These are phyloP conservation scores for Scopus umbretta DNA, from an alignment of 2,113 vertebrate species.

Conservation along the genomic window DNA sequence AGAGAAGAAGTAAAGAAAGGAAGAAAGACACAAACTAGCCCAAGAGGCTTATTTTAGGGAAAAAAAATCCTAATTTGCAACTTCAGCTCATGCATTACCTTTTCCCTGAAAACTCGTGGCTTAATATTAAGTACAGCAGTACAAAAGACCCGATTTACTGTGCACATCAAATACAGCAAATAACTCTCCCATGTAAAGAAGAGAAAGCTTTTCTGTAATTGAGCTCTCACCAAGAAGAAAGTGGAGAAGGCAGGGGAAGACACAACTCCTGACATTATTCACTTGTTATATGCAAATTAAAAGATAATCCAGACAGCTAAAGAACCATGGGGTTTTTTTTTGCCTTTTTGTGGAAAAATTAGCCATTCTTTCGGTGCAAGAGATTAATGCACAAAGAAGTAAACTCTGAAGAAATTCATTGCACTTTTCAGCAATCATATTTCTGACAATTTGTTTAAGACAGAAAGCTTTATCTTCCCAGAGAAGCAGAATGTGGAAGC, in stretches of 20 bases:
- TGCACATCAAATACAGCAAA: neutral
- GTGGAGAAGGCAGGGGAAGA: neutral
- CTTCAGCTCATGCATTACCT: neutral
- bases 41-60: neutral
- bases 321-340: neutral
- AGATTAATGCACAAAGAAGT: neutral
- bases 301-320: neutral
- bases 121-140: neutral
- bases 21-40: neutral
- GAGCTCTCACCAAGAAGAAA: neutral
- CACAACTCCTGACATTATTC: neutral
- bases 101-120: neutral
- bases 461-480: neutral
- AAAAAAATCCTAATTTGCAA: neutral
- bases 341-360: neutral
- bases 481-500: neutral
- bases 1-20: neutral
- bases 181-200: neutral
- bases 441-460: neutral
- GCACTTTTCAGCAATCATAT: neutral
- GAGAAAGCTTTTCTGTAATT: neutral
- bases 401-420: neutral
- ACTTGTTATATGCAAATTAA: neutral
- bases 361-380: neutral
- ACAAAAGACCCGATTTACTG: neutral